Percentiles rank a stretch among this genome's conserved stretches.
Evolutionary conservation across 2,113 vertebrate species (phyloP).

Genomic region (Platysteira castanea): DNA sequence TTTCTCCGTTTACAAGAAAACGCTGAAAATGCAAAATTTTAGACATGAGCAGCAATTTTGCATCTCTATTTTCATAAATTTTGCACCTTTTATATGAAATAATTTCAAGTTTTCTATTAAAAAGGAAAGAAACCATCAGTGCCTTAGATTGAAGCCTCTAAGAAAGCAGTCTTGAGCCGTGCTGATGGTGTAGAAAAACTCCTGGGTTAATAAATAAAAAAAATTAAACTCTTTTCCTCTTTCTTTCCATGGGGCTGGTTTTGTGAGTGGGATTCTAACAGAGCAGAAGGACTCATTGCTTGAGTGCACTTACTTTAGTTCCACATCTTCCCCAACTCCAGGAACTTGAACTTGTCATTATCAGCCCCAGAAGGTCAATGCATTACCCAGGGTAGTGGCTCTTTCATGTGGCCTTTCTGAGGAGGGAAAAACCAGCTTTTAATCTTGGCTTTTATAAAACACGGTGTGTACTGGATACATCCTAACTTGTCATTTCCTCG

Average conservation of each 20-base stretch:
- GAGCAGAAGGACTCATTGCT: background rate
- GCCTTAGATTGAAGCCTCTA: background rate
- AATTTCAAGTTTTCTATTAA: background rate
- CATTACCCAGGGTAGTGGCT: constrained; percentile 6
- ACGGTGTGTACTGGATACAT: background rate
- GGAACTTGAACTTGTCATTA: constrained; percentile 59
- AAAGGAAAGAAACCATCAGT: background rate
- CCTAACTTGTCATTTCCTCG: constrained; percentile 58
- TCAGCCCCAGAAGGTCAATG: constrained; percentile 33
- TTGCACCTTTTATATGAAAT: background rate
- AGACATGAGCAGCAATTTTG: background rate
- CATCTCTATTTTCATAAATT: background rate
- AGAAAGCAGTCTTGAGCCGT: background rate
- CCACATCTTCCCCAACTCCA: constrained; percentile 19
- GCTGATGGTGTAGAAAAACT: background rate
- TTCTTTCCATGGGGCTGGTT: background rate
- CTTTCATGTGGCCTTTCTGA: constrained; percentile 46
- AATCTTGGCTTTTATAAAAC: constrained; percentile 28
- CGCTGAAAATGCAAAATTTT: background rate
- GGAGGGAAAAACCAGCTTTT: constrained; percentile 46
- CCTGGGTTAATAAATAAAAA: background rate
- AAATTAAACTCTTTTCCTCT: background rate
- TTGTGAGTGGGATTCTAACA: background rate
- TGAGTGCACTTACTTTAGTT: constrained; percentile 45
- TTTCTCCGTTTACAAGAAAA: background rate